phyloP scores from a whole-genome alignment of 2,888 invertebrate species.

The Alloscopus bannaensis region DNA sequence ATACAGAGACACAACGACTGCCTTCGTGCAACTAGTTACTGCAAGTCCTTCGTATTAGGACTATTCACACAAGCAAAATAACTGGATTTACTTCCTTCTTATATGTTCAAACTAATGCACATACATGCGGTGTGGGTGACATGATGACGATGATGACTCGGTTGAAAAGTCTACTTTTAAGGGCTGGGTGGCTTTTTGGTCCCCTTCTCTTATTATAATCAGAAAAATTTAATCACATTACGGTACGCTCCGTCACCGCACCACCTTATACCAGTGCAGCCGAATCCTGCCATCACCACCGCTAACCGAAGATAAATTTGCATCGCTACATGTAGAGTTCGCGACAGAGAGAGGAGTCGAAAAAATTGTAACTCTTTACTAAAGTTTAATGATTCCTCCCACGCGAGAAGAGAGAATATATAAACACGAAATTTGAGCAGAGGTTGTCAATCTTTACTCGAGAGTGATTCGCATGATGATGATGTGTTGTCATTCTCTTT shows the following conservation, averaged over 20 bases:
- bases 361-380: slow-evolving; percentile 3
- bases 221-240: slow-evolving; percentile 7
- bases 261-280: no score
- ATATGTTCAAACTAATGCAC: no score
- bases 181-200: slow-evolving; percentile 32
- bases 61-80: slow-evolving; percentile 1
- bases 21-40: no score
- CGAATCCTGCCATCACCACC: no score
- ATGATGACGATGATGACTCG: neutral
- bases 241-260: neutral
- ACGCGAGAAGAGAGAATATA: slow-evolving; percentile 21
- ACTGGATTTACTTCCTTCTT: slow-evolving; percentile 30
- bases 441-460: slow-evolving; percentile 15
- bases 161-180: slow-evolving; percentile 21
- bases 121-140: no score
- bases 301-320: slow-evolving; percentile 31
- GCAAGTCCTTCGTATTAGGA: neutral
- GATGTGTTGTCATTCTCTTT: slow-evolving; percentile 27
- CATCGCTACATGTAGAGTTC: neutral
- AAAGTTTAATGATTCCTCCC: slow-evolving; percentile 23
- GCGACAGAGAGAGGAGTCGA: neutral
- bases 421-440: slow-evolving; percentile 11
- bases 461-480: neutral
- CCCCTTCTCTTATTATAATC: slow-evolving; percentile 24
- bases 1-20: neutral